Percentiles rank a stretch among this genome's conserved stretches.
Conservation (phyloP, 2,888 invertebrate genomes). For the Kryphioiulus occultus region DNA sequence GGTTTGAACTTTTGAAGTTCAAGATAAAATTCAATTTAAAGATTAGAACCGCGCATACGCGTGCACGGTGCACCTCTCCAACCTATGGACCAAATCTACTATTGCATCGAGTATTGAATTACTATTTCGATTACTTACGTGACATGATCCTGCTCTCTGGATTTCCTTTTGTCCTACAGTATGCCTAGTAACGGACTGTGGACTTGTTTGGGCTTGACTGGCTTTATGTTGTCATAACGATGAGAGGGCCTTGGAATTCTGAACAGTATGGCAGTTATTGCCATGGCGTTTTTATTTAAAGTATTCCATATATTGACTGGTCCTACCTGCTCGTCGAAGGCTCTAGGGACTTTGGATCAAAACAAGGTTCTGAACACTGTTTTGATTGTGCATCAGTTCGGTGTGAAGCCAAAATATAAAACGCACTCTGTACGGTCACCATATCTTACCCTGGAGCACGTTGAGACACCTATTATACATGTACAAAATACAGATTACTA, state of each 20-base stretch:
- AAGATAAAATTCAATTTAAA: conserved; percentile 23
- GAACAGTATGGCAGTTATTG: not conserved
- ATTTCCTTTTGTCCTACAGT: not conserved
- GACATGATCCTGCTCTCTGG: not conserved
- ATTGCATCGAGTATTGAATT: conserved; percentile 27
- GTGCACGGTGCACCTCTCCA: not conserved
- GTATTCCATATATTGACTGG: no score
- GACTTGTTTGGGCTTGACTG: not conserved
- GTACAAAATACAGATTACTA: no score
- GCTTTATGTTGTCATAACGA: not conserved
- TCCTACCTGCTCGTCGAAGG: no score
- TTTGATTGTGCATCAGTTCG: no score
- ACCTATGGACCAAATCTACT: not conserved
- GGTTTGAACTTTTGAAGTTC: not conserved
- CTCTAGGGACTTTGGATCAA: no score
- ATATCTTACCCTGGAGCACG: no score
- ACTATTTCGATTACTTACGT: conserved; percentile 18
- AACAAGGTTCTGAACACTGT: no score
- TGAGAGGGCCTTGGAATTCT: not conserved
- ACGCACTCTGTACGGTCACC: no score
- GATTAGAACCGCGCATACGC: not conserved
- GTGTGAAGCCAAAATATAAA: no score
- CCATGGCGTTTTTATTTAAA: not conserved
- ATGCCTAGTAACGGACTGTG: not conserved
- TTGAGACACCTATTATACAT: no score